A percentile compares a stretch with the other conserved stretches of the same genome.
These are phyloP conservation scores for Triplophysa bombifrons DNA, from an alignment of 2,797 vertebrate species.

Conservation along the genomic window DNA sequence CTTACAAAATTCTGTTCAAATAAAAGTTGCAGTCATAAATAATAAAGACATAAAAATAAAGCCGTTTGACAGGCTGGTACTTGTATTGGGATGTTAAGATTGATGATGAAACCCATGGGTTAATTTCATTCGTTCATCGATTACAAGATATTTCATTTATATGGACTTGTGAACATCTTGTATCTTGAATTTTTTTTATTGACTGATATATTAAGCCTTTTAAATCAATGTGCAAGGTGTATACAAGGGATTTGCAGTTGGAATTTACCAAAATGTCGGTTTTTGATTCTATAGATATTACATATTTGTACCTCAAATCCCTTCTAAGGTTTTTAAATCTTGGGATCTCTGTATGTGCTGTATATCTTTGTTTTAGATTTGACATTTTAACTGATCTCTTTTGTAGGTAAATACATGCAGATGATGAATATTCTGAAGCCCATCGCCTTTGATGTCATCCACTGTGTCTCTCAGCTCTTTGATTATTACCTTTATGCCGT, in stretches of 20 bases:
- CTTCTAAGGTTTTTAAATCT: neutral
- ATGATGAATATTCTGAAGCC: slow-evolving; percentile 99
- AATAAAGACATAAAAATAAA: no score
- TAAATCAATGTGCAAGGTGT: neutral
- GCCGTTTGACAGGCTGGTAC: neutral
- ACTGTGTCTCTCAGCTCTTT: slow-evolving; percentile 98
- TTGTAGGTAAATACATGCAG: slow-evolving; percentile 96
- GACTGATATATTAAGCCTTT: neutral
- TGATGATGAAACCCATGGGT: neutral
- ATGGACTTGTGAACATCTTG: slow-evolving; percentile 46
- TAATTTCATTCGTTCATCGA: no score
- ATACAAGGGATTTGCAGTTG: neutral
- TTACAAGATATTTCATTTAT: slow-evolving; percentile 10
- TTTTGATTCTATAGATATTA: neutral
- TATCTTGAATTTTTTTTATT: neutral
- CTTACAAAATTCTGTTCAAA: no score
- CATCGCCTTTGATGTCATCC: slow-evolving; percentile 98
- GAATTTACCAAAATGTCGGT: neutral
- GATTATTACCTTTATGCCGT: slow-evolving; percentile 98
- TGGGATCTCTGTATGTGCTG: neutral
- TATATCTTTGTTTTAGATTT: neutral
- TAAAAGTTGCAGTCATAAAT: no score
- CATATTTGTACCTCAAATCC: neutral
- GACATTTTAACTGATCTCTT: neutral
- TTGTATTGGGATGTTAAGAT: neutral